Percentiles rank a stretch among this genome's conserved stretches.
Evolutionary conservation across 2,888 invertebrate species (phyloP).

Genomic region (Masnerella sp.): DNA sequence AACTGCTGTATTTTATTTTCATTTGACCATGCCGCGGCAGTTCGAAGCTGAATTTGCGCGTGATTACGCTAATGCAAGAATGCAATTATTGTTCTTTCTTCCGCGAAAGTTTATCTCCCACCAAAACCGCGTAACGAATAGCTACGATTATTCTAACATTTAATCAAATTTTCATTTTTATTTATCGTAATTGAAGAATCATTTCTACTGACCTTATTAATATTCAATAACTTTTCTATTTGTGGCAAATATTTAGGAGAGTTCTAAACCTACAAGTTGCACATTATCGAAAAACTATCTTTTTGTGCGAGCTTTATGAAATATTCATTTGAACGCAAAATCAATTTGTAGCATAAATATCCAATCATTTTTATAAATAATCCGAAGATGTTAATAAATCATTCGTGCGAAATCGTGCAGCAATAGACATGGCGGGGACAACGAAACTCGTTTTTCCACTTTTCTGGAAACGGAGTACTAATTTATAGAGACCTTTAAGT

Average conservation of each 20-base stretch:
- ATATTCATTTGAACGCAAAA: too few relatives aligned
- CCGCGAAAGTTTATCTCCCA: slow-evolving; percentile 47
- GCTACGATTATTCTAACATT: slow-evolving; percentile 2
- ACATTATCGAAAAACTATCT: too few relatives aligned
- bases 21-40: slow-evolving; percentile 4
- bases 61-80: slow-evolving; percentile 37
- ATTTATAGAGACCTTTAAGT: slow-evolving; percentile 28
- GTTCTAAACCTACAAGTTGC: too few relatives aligned
- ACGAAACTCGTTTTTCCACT: slow-evolving; percentile 42
- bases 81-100: slow-evolving; percentile 47
- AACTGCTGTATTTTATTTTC: slow-evolving; percentile 30
- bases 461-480: slow-evolving; percentile 24
- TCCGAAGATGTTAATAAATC: slow-evolving; percentile 4
- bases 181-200: too few relatives aligned
- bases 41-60: slow-evolving; percentile 25
- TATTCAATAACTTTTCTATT: too few relatives aligned
- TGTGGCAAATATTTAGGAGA: too few relatives aligned
- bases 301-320: too few relatives aligned
- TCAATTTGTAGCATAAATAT: slow-evolving; percentile 7
- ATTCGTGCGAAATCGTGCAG: slow-evolving; percentile 11
- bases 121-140: slow-evolving; percentile 39
- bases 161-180: slow-evolving; percentile 6
- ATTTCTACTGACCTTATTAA: too few relatives aligned
- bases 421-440: slow-evolving; percentile 9
- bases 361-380: slow-evolving; percentile 17